Evolutionary conservation across 2,888 invertebrate genomes (phyloP).

Genomic region (Druceiella hillmani): DNA sequence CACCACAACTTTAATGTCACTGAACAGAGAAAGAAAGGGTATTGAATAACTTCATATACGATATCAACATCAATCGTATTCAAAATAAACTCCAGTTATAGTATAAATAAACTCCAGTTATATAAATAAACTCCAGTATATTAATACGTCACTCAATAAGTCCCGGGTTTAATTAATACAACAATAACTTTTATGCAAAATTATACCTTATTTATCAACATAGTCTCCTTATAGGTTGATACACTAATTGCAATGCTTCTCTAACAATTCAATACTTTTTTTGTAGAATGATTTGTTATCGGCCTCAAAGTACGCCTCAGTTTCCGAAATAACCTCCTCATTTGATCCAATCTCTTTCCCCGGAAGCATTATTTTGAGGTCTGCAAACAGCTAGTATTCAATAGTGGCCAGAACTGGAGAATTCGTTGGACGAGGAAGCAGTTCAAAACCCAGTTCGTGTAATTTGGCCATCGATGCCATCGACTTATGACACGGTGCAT

Average conservation of each 20-base stretch:
- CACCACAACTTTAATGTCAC: too few relatives aligned
- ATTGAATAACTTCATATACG: too few relatives aligned
- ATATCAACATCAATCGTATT: too few relatives aligned
- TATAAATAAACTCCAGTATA: too few relatives aligned
- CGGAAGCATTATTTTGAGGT: slow-evolving; percentile 6
- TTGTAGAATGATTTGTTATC: neutral
- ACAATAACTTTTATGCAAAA: slow-evolving; percentile 2
- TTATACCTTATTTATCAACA: slow-evolving; percentile 1
- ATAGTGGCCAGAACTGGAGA: neutral
- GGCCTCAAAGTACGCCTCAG: too few relatives aligned
- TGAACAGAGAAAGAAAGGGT: too few relatives aligned
- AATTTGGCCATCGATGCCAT: too few relatives aligned
- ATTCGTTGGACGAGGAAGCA: too few relatives aligned
- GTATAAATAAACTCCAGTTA: too few relatives aligned
- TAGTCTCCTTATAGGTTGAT: slow-evolving; percentile 1
- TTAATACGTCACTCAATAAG: neutral
- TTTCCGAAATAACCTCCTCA: slow-evolving; percentile 3
- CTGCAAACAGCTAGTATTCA: slow-evolving; percentile 4
- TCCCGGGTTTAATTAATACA: neutral
- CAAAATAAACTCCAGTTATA: too few relatives aligned
- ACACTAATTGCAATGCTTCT: neutral
- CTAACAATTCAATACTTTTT: slow-evolving; percentile 1
- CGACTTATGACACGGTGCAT: too few relatives aligned
- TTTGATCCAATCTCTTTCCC: slow-evolving; percentile 5
- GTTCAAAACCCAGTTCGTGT: too few relatives aligned